These are phyloP conservation scores for Dolichotis patagonum DNA, from an alignment of 2,113 vertebrate species.

Conservation along the genomic window DNA sequence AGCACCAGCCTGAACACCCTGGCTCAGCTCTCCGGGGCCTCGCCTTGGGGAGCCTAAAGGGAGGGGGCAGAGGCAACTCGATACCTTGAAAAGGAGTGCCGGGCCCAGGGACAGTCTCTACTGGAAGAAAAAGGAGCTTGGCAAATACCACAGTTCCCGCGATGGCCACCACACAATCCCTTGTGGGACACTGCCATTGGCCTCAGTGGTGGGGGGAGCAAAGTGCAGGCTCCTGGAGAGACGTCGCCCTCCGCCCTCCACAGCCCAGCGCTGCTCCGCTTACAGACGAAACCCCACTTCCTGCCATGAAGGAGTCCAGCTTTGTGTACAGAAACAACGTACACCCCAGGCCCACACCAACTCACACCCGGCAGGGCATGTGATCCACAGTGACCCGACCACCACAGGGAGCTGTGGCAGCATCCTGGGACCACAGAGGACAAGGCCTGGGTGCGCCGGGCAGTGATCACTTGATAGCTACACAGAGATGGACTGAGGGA, in stretches of 20 bases:
- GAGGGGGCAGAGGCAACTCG: background rate
- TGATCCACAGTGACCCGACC: background rate
- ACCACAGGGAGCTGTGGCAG: background rate
- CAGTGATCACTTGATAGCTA: background rate
- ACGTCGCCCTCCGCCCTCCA: background rate
- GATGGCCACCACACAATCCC: background rate
- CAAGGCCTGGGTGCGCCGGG: background rate
- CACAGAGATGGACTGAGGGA: background rate
- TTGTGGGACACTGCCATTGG: background rate
- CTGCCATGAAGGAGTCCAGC: background rate
- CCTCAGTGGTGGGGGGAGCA: background rate
- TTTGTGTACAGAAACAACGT: background rate
- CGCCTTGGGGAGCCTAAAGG: fast-evolving
- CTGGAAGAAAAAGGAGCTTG: background rate
- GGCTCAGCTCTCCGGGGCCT: background rate
- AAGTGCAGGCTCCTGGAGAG: background rate
- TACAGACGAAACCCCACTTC: background rate
- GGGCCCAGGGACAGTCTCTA: background rate
- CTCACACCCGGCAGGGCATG: background rate
- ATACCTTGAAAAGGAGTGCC: background rate
- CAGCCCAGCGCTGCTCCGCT: background rate
- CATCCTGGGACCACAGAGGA: background rate
- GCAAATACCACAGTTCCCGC: fast-evolving
- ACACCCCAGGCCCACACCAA: background rate
- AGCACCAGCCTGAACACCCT: background rate